Conservation (phyloP, 2,888 invertebrate species). For the Notodonta ziczac region DNA sequence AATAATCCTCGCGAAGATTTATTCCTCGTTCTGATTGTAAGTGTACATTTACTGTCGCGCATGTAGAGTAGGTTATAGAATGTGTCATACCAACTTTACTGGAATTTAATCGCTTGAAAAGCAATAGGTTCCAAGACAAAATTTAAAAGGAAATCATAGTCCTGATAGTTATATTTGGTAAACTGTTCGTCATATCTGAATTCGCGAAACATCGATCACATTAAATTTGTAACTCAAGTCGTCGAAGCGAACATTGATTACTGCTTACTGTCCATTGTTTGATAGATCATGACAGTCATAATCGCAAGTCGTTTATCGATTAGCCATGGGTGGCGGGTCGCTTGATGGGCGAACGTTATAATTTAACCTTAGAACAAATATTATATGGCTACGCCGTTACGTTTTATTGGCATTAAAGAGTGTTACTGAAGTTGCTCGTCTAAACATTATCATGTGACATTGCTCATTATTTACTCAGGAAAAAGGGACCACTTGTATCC, state of each 20-base stretch:
- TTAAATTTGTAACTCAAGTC: conserved; percentile 33
- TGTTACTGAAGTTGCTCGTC: too few relatives aligned
- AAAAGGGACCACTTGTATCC: too few relatives aligned
- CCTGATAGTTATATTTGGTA: conserved; percentile 1
- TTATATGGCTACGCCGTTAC: conserved; percentile 26
- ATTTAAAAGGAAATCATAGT: conserved; percentile 14
- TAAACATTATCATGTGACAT: too few relatives aligned
- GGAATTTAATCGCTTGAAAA: not conserved
- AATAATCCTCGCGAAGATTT: too few relatives aligned
- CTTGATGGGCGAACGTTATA: conserved; percentile 27
- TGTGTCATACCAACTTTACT: not conserved
- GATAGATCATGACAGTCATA: conserved; percentile 46
- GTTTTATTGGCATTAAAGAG: not conserved
- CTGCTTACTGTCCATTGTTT: conserved; percentile 55
- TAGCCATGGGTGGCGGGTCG: conserved; percentile 41
- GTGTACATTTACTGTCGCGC: not conserved
- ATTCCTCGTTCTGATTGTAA: too few relatives aligned
- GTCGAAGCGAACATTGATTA: conserved; percentile 38
- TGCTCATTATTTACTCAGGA: too few relatives aligned
- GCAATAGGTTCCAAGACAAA: not conserved
- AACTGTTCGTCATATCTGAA: conserved; percentile 13
- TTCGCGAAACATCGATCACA: conserved; percentile 40
- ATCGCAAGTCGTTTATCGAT: conserved; percentile 47
- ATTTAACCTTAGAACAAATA: conserved; percentile 42
- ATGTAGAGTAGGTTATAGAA: not conserved